A percentile compares a stretch with the other conserved stretches of the same genome.
Conservation (phyloP, 2,113 vertebrate genomes). For the Brachionichthys hirsutus region DNA sequence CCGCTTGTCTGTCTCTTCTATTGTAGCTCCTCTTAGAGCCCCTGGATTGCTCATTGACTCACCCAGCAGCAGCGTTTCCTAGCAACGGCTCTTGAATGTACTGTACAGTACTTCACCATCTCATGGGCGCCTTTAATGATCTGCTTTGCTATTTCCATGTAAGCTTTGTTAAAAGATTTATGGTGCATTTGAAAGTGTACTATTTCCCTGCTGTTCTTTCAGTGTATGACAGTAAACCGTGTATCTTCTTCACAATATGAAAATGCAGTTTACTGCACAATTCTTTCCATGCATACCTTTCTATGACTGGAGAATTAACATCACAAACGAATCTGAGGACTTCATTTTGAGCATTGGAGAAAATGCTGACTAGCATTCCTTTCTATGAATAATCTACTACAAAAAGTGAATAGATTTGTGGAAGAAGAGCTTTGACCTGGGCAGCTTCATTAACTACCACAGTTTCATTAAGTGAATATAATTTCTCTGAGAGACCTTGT, state of each 20-base stretch:
- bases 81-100: slow-evolving; percentile 74
- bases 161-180: slow-evolving; percentile 76
- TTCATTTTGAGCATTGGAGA: slow-evolving; percentile 6
- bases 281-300: slow-evolving; percentile 18
- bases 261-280: slow-evolving; percentile 16
- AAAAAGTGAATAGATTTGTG: slow-evolving; percentile 27
- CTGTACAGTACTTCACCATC: slow-evolving; percentile 68
- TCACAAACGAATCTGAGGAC: slow-evolving; percentile 23
- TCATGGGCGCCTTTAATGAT: slow-evolving; percentile 76
- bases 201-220: slow-evolving; percentile 14
- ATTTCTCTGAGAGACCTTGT: slow-evolving; percentile 51
- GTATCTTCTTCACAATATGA: slow-evolving; percentile 19
- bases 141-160: slow-evolving; percentile 64
- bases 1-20: slow-evolving; percentile 64
- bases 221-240: slow-evolving; percentile 8
- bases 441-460: slow-evolving; percentile 50
- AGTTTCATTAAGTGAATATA: slow-evolving; percentile 63
- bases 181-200: slow-evolving; percentile 51
- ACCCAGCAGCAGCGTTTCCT: slow-evolving; percentile 75
- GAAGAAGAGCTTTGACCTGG: slow-evolving; percentile 53
- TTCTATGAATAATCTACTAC: slow-evolving; percentile 27
- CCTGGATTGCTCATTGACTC: slow-evolving; percentile 70
- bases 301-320: slow-evolving; percentile 25
- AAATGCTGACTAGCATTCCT: slow-evolving; percentile 34
- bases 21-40: slow-evolving; percentile 67